Evolutionary conservation across 2,888 invertebrate species (phyloP), one percentile per base, ranked within the genome.

Genomic region (Callyntrura sp.): DNA sequence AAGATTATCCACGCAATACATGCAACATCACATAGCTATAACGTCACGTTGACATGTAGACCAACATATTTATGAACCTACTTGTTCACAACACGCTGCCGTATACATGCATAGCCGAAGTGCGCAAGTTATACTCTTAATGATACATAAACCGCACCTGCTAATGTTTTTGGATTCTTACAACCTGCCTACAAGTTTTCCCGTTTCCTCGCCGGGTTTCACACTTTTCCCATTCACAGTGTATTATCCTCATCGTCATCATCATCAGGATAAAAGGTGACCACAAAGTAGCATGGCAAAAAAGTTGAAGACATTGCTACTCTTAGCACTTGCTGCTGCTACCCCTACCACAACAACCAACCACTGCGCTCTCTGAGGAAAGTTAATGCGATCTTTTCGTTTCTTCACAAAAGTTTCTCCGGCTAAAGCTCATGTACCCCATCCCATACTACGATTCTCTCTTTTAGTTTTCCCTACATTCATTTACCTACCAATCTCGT

Each of bases 251-350:
- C n/a, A n/a, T n/a, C n/a, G n/a, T n/a, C n/a, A n/a, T n/a, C n/a
- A n/a, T n/a, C n/a, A n/a, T n/a, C n/a, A n/a, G n/a, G n/a, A n/a
- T n/a, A 55, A 79, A 55, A 65, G 81, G 43, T 87, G 86, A 87
- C 86, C 86, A 87, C 86, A n/a, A n/a, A n/a, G 85, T 78, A 78
- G 62, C 78, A 87, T 81, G 57, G 79, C 86, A 81, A 28, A 35
- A 57, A 12, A 57, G 20, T 20, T 28, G 57, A 45, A 79, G 60
- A 79, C n/a, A n/a, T n/a, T n/a, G n/a, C n/a, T n/a, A n/a, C n/a
- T n/a, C n/a, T n/a, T n/a, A n/a, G n/a, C n/a, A n/a, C n/a, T n/a
- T n/a, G n/a, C n/a, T n/a, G n/a, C n/a, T n/a, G n/a, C n/a, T n/a
- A n/a, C n/a, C n/a, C n/a, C n/a, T n/a, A n/a, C n/a, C n/a, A n/a